These are phyloP conservation scores for Mormyrus lacerda DNA, from an alignment of 2,113 vertebrate species.

Conservation along the genomic window DNA sequence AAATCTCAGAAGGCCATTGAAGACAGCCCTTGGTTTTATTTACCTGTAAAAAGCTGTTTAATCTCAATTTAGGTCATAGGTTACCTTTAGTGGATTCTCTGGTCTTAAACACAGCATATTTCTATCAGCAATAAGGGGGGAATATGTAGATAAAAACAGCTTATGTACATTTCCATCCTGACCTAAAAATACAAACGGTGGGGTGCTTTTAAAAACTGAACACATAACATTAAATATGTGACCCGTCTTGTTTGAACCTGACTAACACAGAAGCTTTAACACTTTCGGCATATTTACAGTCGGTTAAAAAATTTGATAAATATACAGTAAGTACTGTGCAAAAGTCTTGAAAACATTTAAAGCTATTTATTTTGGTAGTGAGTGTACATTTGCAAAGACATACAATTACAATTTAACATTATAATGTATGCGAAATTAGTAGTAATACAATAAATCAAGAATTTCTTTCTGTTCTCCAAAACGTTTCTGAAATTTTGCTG, in stretches of 20 bases:
- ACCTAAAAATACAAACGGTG: not conserved
- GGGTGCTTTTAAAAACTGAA: not conserved
- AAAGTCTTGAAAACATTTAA: not conserved
- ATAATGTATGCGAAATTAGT: not conserved
- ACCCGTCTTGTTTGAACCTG: not conserved
- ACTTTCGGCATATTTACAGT: not conserved
- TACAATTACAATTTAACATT: not conserved
- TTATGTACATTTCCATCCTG: not conserved
- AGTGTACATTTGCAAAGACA: not conserved
- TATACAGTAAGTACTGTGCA: not conserved
- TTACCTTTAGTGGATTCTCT: not conserved
- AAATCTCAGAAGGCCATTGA: not conserved
- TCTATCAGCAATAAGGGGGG: not conserved
- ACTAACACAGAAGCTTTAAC: not conserved
- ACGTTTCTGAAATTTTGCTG: not conserved
- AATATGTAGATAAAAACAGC: not conserved
- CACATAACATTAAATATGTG: not conserved
- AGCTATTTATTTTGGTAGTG: not conserved
- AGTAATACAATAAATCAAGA: not conserved
- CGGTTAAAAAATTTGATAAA: not conserved
- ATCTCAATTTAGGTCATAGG: not conserved
- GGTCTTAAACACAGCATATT: not conserved
- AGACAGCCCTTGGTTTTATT: not conserved
- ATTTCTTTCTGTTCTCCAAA: not conserved
- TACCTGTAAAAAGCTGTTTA: not conserved